phyloP scores from a whole-genome alignment of 2,797 vertebrate genomes.

The Bradypodion ventrale region DNA sequence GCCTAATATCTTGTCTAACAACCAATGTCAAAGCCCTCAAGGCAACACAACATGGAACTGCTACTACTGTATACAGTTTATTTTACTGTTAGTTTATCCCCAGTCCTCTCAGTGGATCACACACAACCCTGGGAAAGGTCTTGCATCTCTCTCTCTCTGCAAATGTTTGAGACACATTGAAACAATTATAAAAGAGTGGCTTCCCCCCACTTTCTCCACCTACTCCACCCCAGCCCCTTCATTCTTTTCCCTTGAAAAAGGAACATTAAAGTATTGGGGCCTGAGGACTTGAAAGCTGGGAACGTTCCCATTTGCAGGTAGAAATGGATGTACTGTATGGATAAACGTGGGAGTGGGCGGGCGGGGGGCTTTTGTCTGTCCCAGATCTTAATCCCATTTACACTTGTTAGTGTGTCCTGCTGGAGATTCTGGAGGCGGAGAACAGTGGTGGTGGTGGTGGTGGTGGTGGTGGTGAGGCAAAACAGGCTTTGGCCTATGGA shows the following conservation, averaged over 20 bases:
- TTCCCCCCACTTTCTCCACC: background rate
- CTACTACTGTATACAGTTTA: background rate
- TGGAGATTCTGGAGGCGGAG: constrained; percentile 65
- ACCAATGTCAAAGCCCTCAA: background rate
- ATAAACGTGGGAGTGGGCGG: constrained; percentile 34
- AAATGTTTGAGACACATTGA: background rate
- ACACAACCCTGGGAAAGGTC: background rate
- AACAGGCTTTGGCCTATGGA: constrained; percentile 50
- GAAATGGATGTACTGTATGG: background rate
- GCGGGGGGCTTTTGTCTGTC: constrained; percentile 49
- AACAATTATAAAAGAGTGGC: constrained; percentile 18
- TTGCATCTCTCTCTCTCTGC: background rate
- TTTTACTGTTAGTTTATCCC: no score
- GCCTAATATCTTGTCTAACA: background rate
- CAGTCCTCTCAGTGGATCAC: background rate
- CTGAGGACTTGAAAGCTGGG: constrained; percentile 48
- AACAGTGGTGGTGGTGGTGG: constrained; percentile 28
- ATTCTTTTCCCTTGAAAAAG: background rate
- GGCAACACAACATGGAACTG: background rate
- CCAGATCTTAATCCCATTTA: constrained; percentile 74
- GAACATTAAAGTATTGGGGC: constrained; percentile 13
- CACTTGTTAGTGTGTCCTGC: constrained; percentile 69
- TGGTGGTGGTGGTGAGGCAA: background rate
- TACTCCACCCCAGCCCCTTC: constrained; percentile 7
- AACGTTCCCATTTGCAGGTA: constrained; percentile 40